Conservation (phyloP, 1,140 invertebrate genomes). For the Nixonia krombeini region DNA sequence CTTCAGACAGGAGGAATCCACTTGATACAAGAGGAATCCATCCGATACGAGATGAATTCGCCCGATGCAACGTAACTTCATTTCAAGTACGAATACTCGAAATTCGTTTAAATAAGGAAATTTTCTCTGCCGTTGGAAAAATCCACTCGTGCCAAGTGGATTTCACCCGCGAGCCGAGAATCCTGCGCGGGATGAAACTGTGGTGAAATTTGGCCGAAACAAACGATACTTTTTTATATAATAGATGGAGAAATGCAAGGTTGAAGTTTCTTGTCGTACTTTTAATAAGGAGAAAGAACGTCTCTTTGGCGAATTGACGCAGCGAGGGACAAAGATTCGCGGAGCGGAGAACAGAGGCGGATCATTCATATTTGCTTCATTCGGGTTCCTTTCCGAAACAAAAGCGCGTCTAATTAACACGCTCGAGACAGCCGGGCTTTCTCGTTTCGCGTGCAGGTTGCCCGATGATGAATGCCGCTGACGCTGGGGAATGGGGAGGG, state of each 20-base stretch:
- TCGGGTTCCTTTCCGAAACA: conserved; percentile 53
- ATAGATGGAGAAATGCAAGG: not conserved
- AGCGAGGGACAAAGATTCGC: conserved; percentile 23
- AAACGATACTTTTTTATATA: not conserved
- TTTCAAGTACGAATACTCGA: too few relatives aligned
- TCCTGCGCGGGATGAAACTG: too few relatives aligned
- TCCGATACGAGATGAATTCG: too few relatives aligned
- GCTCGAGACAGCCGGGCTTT: conserved; percentile 53
- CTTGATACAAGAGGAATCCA: too few relatives aligned
- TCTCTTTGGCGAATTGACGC: conserved; percentile 14
- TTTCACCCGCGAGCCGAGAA: too few relatives aligned
- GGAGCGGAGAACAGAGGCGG: conserved; percentile 15
- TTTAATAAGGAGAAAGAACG: conserved; percentile 3
- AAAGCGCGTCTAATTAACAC: conserved; percentile 65
- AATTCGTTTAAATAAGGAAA: not conserved
- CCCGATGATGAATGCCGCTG: conserved; percentile 20
- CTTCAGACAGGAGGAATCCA: too few relatives aligned
- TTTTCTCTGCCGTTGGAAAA: too few relatives aligned
- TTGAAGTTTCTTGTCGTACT: too few relatives aligned
- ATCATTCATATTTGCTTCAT: conserved; percentile 57
- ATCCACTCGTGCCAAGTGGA: too few relatives aligned
- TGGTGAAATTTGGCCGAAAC: too few relatives aligned
- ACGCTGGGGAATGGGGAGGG: conserved; percentile 29
- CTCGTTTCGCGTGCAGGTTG: conserved; percentile 25
- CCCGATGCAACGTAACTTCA: too few relatives aligned